Evolutionary conservation across 2,888 invertebrate genomes (phyloP).

Genomic region (Ctena decussata): DNA sequence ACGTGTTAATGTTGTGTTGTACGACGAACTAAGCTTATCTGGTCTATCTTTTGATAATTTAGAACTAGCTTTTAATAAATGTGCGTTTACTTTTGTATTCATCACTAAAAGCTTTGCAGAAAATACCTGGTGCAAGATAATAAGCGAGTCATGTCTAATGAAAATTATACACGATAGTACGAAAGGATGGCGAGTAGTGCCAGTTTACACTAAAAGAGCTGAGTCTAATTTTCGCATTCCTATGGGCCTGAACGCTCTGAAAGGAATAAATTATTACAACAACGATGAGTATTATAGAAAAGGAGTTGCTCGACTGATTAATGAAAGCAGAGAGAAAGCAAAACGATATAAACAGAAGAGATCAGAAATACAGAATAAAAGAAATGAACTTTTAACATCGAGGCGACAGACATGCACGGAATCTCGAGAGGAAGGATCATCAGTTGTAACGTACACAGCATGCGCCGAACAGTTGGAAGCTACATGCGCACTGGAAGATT

Average conservation of each 20-base stretch:
- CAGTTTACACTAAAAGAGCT: slow-evolving; percentile 74
- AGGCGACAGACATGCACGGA: too few relatives aligned
- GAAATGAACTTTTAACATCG: too few relatives aligned
- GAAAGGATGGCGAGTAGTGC: slow-evolving; percentile 80
- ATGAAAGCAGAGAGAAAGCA: slow-evolving; percentile 61
- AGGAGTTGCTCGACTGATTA: slow-evolving; percentile 71
- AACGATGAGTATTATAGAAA: slow-evolving; percentile 72
- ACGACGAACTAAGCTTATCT: slow-evolving; percentile 66
- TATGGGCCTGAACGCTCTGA: slow-evolving; percentile 73
- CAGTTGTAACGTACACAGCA: too few relatives aligned
- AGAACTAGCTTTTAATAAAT: slow-evolving; percentile 66
- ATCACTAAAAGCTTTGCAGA: slow-evolving; percentile 72
- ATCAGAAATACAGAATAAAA: too few relatives aligned
- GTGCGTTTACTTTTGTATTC: slow-evolving; percentile 78
- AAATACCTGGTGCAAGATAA: slow-evolving; percentile 75
- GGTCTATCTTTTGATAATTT: slow-evolving; percentile 56
- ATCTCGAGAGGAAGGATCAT: too few relatives aligned
- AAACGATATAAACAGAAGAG: too few relatives aligned
- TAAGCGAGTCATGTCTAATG: slow-evolving; percentile 77
- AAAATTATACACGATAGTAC: slow-evolving; percentile 73
- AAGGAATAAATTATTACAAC: slow-evolving; percentile 75
- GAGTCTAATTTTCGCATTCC: slow-evolving; percentile 64
- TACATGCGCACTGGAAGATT: too few relatives aligned
- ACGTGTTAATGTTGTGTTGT: slow-evolving; percentile 64
- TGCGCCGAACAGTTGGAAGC: too few relatives aligned